A percentile compares a stretch with the other conserved stretches of the same genome.
Evolutionary conservation across 2,888 invertebrate genomes (phyloP).

Genomic region (Scrobipalpa costella): DNA sequence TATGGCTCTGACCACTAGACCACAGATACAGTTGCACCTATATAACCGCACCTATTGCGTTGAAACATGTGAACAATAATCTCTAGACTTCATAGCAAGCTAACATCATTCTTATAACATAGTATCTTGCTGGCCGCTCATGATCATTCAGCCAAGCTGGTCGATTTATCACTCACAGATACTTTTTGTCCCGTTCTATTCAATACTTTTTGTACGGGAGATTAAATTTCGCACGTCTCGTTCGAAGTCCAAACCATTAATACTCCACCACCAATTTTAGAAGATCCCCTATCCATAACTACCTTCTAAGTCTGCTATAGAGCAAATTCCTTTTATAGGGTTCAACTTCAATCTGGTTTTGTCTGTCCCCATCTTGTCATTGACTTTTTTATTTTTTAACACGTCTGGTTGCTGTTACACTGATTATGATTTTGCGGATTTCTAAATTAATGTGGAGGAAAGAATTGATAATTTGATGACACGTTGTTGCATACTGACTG

Average conservation of each 20-base stretch:
- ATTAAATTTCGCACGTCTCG: conserved; percentile 76
- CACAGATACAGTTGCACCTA: no score
- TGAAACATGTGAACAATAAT: neutral
- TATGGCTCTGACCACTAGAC: no score
- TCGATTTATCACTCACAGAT: conserved; percentile 70
- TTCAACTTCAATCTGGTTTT: conserved; percentile 46
- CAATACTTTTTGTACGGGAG: conserved; percentile 77
- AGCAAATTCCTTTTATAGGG: conserved; percentile 28
- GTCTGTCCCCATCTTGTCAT: conserved; percentile 62
- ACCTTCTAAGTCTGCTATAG: conserved; percentile 23
- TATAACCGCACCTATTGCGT: no score
- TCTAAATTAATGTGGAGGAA: conserved; percentile 47
- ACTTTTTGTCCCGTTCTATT: conserved; percentile 74
- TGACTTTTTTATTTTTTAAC: conserved; percentile 62
- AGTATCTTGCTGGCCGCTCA: conserved; percentile 37
- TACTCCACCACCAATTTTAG: conserved; percentile 54
- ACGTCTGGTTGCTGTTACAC: conserved; percentile 72
- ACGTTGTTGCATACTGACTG: neutral
- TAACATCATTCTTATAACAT: neutral
- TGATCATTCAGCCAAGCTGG: conserved; percentile 53
- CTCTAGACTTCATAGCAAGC: neutral
- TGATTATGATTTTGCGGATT: conserved; percentile 73
- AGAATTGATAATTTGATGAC: conserved; percentile 43
- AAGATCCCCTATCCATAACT: conserved; percentile 41
- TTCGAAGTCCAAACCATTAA: conserved; percentile 73